Evolutionary conservation across 2,797 vertebrate genomes (phyloP).

Genomic region (Manis crassicaudata): DNA sequence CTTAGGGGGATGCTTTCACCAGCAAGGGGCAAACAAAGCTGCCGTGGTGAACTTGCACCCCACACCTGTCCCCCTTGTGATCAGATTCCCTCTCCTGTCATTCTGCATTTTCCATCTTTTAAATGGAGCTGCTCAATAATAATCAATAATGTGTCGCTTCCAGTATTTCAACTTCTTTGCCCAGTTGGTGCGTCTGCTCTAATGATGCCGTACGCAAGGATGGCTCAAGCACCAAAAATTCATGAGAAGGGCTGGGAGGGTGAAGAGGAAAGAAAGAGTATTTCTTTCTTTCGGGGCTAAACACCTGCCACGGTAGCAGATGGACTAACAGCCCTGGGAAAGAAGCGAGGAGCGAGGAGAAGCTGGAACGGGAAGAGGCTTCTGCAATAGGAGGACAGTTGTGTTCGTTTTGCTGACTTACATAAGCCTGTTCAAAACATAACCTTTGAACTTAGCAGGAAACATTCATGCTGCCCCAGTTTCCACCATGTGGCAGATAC

Average conservation of each 20-base stretch:
- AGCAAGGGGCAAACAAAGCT: background rate
- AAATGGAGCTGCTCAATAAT: background rate
- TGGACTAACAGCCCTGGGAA: background rate
- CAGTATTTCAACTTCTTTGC: background rate
- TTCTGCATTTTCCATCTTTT: background rate
- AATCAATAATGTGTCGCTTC: background rate
- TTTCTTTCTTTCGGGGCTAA: background rate
- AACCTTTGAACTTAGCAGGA: slow-evolving; percentile 49
- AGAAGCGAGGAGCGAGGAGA: background rate
- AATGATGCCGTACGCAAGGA: background rate
- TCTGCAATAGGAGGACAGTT: background rate
- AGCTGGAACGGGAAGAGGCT: background rate
- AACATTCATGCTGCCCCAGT: background rate
- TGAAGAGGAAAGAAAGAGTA: background rate
- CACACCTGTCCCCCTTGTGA: rapidly evolving
- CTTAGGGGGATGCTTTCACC: background rate
- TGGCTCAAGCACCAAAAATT: background rate
- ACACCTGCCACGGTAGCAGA: background rate
- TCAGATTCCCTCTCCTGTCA: background rate
- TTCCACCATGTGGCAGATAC: slow-evolving; percentile 17
- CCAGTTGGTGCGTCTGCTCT: background rate
- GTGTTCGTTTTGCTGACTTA: slow-evolving; percentile 20
- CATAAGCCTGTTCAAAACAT: slow-evolving; percentile 6
- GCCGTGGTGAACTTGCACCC: too few relatives aligned
- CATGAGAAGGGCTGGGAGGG: background rate